Conservation (phyloP, 2,888 invertebrate species). For the Luffia ferchaultella region DNA sequence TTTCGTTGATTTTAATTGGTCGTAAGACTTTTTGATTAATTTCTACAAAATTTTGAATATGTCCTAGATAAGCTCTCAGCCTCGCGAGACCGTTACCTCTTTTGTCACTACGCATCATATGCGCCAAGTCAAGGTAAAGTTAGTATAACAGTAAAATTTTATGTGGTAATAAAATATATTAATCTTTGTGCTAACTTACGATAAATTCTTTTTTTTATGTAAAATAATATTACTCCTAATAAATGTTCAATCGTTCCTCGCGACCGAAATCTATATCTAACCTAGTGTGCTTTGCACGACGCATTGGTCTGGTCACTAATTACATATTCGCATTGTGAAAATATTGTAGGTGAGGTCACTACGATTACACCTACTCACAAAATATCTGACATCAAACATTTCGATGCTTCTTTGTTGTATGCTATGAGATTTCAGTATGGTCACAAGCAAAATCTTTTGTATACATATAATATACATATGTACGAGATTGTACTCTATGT, state of each 20-base stretch:
- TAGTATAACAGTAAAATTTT: constrained; percentile 59
- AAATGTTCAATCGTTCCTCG: not conserved
- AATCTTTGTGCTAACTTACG: constrained; percentile 67
- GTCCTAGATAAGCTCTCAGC: not conserved
- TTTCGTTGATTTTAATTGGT: not conserved
- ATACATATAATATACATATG: not conserved
- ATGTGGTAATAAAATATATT: constrained; percentile 66
- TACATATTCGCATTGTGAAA: constrained; percentile 11
- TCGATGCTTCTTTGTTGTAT: constrained; percentile 16
- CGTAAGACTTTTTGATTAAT: no score
- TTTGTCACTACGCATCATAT: constrained; percentile 43
- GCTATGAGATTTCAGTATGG: constrained; percentile 34
- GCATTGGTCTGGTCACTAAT: constrained; percentile 51
- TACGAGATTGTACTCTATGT: constrained; percentile 4
- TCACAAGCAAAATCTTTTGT: constrained; percentile 30
- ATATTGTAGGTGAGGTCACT: not conserved
- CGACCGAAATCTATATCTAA: not conserved
- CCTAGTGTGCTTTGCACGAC: constrained; percentile 52
- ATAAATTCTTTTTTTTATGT: constrained; percentile 53
- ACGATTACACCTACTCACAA: constrained; percentile 9
- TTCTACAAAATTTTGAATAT: not conserved
- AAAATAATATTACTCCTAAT: not conserved
- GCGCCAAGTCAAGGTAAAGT: constrained; percentile 46
- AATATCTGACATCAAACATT: constrained; percentile 11
- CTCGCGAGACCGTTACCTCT: not conserved